phyloP scores from a whole-genome alignment of 1,140 invertebrate species.

The Teleopsis dalmanni region DNA sequence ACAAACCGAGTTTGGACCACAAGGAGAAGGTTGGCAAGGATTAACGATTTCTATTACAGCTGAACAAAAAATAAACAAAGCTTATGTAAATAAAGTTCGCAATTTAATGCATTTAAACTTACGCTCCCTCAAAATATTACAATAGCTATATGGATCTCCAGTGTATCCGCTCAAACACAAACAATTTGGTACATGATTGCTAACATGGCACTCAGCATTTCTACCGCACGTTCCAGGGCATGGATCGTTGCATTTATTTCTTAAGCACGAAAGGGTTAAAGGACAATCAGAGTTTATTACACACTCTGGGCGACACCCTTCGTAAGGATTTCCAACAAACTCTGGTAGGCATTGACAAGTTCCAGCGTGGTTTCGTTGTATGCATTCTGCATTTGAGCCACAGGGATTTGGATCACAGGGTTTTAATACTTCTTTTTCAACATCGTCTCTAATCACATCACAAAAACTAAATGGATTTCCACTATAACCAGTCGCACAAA shows the following conservation, averaged over 20 bases:
- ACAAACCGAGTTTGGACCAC: constrained; percentile 67
- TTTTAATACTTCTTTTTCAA: constrained; percentile 48
- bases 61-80: not conserved
- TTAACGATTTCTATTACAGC: constrained; percentile 46
- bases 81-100: not conserved
- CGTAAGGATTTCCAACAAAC: constrained; percentile 66
- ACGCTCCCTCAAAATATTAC: constrained; percentile 52
- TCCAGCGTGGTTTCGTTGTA: constrained; percentile 55
- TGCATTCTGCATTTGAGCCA: constrained; percentile 54
- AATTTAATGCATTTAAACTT: constrained; percentile 27
- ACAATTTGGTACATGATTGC: constrained; percentile 68
- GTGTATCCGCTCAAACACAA: constrained; percentile 57
- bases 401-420: constrained; percentile 55
- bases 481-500: constrained; percentile 55
- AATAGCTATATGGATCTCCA: constrained; percentile 61
- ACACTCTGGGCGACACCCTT: constrained; percentile 67
- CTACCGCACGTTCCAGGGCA: constrained; percentile 67
- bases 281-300: constrained; percentile 64
- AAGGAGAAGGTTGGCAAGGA: constrained; percentile 61
- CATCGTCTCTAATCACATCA: constrained; percentile 43
- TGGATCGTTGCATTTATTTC: constrained; percentile 68
- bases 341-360: constrained; percentile 63
- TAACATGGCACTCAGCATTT: constrained; percentile 64
- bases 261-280: constrained; percentile 58
- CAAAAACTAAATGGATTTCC: constrained; percentile 66